Percentiles rank a stretch among this genome's conserved stretches.
phyloP scores from a whole-genome alignment of 2,113 vertebrate genomes.

The Todiramphus saurophagus region DNA sequence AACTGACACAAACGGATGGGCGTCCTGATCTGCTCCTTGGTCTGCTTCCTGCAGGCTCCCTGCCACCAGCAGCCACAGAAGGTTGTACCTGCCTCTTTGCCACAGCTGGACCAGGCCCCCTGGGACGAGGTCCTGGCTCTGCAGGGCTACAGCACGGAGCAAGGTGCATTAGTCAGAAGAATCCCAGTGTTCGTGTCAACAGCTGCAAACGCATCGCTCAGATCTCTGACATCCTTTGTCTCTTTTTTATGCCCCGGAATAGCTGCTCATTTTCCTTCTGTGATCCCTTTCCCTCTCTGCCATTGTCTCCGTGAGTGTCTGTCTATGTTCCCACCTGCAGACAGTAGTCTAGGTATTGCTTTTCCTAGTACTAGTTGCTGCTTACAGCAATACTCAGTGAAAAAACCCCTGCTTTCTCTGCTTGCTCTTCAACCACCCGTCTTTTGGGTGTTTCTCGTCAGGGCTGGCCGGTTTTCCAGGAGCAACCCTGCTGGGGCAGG shows the following conservation, averaged over 20 bases:
- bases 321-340: background rate
- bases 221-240: background rate
- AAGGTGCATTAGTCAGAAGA: background rate
- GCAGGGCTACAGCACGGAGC: background rate
- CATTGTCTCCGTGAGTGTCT: background rate
- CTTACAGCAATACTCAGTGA: background rate
- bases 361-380: background rate
- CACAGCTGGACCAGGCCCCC: accelerated
- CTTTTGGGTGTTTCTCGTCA: background rate
- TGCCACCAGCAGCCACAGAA: background rate
- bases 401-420: background rate
- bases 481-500: background rate
- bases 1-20: too few relatives aligned
- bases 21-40: background rate
- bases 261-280: background rate
- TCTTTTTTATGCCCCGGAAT: background rate
- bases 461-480: background rate
- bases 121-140: background rate
- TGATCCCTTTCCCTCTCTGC: background rate
- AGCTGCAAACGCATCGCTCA: background rate
- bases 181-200: background rate
- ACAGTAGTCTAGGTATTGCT: too few relatives aligned
- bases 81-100: background rate
- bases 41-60: background rate
- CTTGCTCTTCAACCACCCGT: background rate